Evolutionary conservation across 2,797 vertebrate genomes (phyloP).

Genomic region (Triplophysa bombifrons): DNA sequence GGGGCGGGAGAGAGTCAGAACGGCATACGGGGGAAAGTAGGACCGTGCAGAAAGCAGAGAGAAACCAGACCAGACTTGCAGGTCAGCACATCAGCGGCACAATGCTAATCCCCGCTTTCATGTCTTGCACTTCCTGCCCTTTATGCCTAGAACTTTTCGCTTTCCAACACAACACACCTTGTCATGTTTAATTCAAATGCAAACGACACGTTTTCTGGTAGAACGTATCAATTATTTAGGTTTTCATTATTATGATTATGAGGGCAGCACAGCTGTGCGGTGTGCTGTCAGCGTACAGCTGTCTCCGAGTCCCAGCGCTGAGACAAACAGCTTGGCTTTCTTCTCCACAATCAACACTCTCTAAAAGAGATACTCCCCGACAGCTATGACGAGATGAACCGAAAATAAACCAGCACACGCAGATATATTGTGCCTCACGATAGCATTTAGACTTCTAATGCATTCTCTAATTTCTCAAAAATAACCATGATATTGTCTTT

Average conservation of each 20-base stretch:
- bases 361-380: constrained; percentile 61
- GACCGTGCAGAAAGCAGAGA: background rate
- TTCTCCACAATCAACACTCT: constrained; percentile 56
- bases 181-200: constrained; percentile 67
- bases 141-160: constrained; percentile 44
- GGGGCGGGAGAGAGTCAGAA: constrained; percentile 3
- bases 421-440: constrained; percentile 9
- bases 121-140: constrained; percentile 39
- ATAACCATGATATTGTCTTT: background rate
- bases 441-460: background rate
- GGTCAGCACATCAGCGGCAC: constrained; percentile 23
- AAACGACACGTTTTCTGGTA: constrained; percentile 63
- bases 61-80: constrained; percentile 42
- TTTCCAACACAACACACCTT: constrained; percentile 46
- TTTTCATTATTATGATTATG: constrained; percentile 61
- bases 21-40: background rate
- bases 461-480: background rate
- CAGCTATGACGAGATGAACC: constrained; percentile 56
- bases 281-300: constrained; percentile 40
- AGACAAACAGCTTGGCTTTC: constrained; percentile 49
- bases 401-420: constrained; percentile 48
- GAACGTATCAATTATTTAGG: constrained; percentile 65
- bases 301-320: constrained; percentile 44
- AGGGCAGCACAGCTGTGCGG: constrained; percentile 52
- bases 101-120: constrained; percentile 38